Evolutionary conservation across 2,888 invertebrate species (phyloP).

Genomic region (Acrobasis repandana): DNA sequence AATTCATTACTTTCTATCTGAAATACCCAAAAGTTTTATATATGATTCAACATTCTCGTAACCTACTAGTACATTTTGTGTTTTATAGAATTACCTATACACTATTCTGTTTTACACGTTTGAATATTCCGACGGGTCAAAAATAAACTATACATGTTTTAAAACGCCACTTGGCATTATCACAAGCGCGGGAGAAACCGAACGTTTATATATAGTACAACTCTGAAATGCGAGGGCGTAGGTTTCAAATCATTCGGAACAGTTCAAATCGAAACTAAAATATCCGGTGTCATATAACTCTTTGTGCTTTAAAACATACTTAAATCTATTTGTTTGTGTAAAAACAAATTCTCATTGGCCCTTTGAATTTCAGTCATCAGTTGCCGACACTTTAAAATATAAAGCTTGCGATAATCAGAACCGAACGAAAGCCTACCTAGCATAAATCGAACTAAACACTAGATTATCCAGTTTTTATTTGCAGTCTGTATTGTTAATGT

Average conservation of each 20-base stretch:
- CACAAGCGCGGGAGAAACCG: conserved; percentile 51
- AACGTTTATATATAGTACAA: conserved; percentile 62
- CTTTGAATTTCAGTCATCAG: conserved; percentile 78
- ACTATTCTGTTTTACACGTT: conserved; percentile 75
- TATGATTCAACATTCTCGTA: conserved; percentile 79
- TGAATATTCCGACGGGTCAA: conserved; percentile 73
- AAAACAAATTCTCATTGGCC: conserved; percentile 73
- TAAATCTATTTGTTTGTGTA: conserved; percentile 57
- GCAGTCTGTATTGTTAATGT: conserved; percentile 69
- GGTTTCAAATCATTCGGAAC: conserved; percentile 39
- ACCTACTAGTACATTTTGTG: conserved; percentile 80
- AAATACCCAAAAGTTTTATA: conserved; percentile 72
- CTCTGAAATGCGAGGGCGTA: conserved; percentile 75
- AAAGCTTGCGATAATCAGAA: conserved; percentile 77
- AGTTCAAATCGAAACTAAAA: conserved; percentile 35
- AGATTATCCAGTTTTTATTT: conserved; percentile 71
- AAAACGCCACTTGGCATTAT: conserved; percentile 51
- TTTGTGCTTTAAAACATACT: conserved; percentile 70
- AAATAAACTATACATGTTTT: conserved; percentile 61
- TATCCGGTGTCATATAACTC: conserved; percentile 54
- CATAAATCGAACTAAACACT: conserved; percentile 79
- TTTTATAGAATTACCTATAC: conserved; percentile 76
- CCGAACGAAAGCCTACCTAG: conserved; percentile 78
- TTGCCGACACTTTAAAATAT: conserved; percentile 72
- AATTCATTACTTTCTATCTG: conserved; percentile 76